Conservation (phyloP, 2,113 vertebrate species). For the Castor canadensis region DNA sequence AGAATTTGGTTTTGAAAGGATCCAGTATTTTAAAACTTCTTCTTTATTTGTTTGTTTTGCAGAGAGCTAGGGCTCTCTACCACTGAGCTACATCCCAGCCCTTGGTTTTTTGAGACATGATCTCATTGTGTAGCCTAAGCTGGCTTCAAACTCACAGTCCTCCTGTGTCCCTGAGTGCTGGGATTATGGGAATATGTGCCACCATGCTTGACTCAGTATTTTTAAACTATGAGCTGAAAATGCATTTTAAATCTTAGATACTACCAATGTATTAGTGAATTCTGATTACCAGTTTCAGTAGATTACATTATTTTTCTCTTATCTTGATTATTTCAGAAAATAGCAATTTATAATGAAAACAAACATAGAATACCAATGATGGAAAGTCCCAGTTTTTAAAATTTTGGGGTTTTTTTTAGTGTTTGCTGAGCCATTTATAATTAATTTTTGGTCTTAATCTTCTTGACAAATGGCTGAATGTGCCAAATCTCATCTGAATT, state of each 20-base stretch:
- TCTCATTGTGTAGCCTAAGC: too few relatives aligned
- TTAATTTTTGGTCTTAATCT: background rate
- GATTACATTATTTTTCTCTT: constrained; percentile 10
- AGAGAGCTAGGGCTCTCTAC: too few relatives aligned
- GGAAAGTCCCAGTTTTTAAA: background rate
- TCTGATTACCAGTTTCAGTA: background rate
- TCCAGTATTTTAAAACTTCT: background rate
- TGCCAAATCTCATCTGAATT: too few relatives aligned
- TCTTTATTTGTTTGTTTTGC: background rate
- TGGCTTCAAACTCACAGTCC: background rate
- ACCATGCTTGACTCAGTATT: too few relatives aligned
- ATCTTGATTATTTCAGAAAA: constrained; percentile 5
- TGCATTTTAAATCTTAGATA: background rate
- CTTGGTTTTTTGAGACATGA: too few relatives aligned
- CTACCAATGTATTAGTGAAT: background rate
- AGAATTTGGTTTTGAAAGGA: constrained; percentile 18
- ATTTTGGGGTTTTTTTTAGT: background rate
- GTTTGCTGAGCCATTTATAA: background rate
- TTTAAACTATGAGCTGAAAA: background rate
- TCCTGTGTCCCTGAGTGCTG: background rate
- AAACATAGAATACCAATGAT: background rate
- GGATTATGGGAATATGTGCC: too few relatives aligned
- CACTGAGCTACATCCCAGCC: too few relatives aligned
- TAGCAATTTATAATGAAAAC: background rate
- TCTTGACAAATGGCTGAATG: background rate